Base-by-base conservation (phyloP, 2,113 vertebrate species). In the Tetraodon nigroviridis region DNA sequence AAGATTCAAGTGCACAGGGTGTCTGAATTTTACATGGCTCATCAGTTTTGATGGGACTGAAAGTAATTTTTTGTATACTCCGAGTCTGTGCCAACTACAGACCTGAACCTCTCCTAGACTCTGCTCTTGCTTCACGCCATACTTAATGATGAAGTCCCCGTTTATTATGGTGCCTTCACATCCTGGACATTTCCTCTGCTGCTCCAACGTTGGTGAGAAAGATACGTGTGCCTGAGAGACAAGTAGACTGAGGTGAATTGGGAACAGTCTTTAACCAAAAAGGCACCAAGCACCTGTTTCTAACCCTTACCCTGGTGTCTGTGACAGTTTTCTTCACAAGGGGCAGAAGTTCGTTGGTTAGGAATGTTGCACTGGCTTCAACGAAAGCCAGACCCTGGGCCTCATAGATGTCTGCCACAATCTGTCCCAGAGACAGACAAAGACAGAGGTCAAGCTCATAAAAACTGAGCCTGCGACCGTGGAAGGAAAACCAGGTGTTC, bases 371-470 rank as follows among this genome's bases (percentile, higher is more conserved):
- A 65, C 89, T 64, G 0, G 89, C 83, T 7, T 96, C 91, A 68
- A 94, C 78, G 57, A 91, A 93, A 48, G 76, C 67, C 72, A 95
- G 92, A 10, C 93, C 94, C 55, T 94, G 93, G 4, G 92, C 92
- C 84, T 97, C 95, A 83, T 91, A 93, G 76, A 97, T 90, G 61
- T 92, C 79, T 69, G 90, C 85, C 24, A 91, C 77, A 51, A 97
- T 94, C 94, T 97, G 85, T 57, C 69, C 84, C 67, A 71, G 42
- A 42, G 14, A 73, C 41, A 14, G 41, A 41, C 8, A 29, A 3
- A 32, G 1, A 12, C 10, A 42, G 7, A 27, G 44, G 15, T 24
- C 19, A 54, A 14, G 3, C 10, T 3, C 1, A 21, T 51, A n/a
- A 22, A 4, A 66, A 18, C 41, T 45, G 11, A 19, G 13, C 18